phyloP scores from a whole-genome alignment of 2,888 invertebrate species.

The Drosophila phalerata region DNA sequence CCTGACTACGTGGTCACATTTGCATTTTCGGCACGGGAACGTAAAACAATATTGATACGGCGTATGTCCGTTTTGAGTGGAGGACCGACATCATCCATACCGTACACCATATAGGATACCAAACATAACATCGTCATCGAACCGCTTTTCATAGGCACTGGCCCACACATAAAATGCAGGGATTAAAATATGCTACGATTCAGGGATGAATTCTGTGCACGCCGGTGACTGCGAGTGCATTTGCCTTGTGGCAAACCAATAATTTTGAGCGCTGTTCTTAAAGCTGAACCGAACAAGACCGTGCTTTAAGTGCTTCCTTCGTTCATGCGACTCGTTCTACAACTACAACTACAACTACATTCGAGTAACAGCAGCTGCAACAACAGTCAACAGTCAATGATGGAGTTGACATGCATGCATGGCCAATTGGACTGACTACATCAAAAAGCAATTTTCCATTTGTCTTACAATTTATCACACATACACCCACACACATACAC shows the following conservation, averaged over 20 bases:
- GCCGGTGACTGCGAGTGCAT: constrained; percentile 23
- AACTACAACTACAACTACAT: neutral
- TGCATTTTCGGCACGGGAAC: constrained; percentile 55
- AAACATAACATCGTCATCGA: constrained; percentile 46
- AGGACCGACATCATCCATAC: constrained; percentile 31
- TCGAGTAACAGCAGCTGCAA: constrained; percentile 15
- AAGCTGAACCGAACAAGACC: constrained; percentile 18
- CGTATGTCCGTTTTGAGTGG: constrained; percentile 32
- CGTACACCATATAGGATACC: constrained; percentile 2
- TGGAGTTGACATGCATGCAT: constrained; percentile 30
- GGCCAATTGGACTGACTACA: constrained; percentile 66
- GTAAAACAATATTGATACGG: constrained; percentile 76
- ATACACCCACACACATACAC: constrained; percentile 9
- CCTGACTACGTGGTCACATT: constrained; percentile 55
- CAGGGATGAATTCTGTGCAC: constrained; percentile 20
- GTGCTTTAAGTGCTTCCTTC: constrained; percentile 22
- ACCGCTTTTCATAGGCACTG: constrained; percentile 45
- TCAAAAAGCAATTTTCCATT: constrained; percentile 80
- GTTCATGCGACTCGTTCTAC: neutral
- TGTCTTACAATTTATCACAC: constrained; percentile 61
- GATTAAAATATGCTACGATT: constrained; percentile 61
- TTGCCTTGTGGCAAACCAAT: constrained; percentile 24
- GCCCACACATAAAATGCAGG: constrained; percentile 58
- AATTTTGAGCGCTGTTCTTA: constrained; percentile 25
- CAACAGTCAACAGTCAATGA: constrained; percentile 53